phyloP scores from a whole-genome alignment of 2,797 vertebrate species.

The Centroberyx gerrardi region DNA sequence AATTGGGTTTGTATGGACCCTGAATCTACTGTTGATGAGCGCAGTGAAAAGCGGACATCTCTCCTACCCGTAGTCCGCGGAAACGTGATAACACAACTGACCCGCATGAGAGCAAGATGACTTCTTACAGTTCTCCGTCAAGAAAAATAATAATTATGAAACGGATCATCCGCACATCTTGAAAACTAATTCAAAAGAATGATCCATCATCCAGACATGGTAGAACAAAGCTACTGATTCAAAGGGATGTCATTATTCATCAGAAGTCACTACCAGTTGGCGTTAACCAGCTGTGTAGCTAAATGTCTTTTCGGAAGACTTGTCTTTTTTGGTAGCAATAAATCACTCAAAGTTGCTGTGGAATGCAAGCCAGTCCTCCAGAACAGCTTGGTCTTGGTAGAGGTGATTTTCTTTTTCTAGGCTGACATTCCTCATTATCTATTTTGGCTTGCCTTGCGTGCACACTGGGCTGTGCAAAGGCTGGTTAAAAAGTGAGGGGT shows the following conservation, averaged over 20 bases:
- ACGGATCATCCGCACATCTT: constrained; percentile 76
- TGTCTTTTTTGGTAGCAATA: constrained; percentile 80
- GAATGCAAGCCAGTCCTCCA: constrained; percentile 79
- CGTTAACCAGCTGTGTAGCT: constrained; percentile 86
- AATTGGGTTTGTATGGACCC: constrained; percentile 89
- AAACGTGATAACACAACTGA: constrained; percentile 78
- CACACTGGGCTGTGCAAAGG: constrained; percentile 67
- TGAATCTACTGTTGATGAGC: constrained; percentile 84
- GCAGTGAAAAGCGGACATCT: constrained; percentile 79
- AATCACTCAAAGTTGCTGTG: constrained; percentile 82
- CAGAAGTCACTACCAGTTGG: constrained; percentile 86
- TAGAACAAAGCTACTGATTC: constrained; percentile 85
- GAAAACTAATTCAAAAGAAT: constrained; percentile 74
- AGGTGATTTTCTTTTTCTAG: constrained; percentile 81
- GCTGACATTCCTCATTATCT: constrained; percentile 85
- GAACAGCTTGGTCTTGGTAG: constrained; percentile 82
- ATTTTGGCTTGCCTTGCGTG: constrained; percentile 78
- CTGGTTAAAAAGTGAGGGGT: constrained; percentile 76
- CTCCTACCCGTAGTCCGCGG: constrained; percentile 65
- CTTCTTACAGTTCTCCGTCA: constrained; percentile 52
- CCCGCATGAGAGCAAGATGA: constrained; percentile 46
- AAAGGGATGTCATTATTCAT: constrained; percentile 87
- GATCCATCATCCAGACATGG: constrained; percentile 82
- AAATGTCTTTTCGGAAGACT: constrained; percentile 82
- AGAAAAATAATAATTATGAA: constrained; percentile 66